These are phyloP conservation scores for Felis chaus DNA, from an alignment of 2,113 vertebrate species.

Conservation along the genomic window DNA sequence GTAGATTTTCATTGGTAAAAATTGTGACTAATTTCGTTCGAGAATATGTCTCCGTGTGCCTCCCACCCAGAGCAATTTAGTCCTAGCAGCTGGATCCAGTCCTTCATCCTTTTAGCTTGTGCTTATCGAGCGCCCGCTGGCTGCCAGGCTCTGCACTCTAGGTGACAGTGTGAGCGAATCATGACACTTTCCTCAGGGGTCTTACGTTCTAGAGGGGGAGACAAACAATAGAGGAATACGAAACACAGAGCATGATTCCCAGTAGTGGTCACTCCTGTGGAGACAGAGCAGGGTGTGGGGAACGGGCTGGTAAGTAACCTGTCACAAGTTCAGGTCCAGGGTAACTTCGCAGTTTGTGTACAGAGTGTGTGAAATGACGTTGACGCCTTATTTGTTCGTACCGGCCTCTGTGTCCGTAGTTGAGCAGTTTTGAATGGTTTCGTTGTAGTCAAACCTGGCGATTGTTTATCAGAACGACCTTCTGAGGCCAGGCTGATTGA, in stretches of 20 bases:
- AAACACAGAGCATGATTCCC: not conserved
- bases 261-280: accelerated
- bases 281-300: not conserved
- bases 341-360: not conserved
- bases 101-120: accelerated
- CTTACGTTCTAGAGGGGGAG: not conserved
- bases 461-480: not conserved
- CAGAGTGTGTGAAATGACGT: not conserved
- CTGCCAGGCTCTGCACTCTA: no score
- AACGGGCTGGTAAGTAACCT: accelerated
- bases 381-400: accelerated
- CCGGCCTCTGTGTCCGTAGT: not conserved
- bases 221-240: not conserved
- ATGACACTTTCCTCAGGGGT: no score
- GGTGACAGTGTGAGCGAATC: not conserved
- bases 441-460: accelerated
- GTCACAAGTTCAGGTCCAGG: no score
- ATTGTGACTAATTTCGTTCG: not conserved
- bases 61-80: not conserved
- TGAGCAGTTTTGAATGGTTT: not conserved
- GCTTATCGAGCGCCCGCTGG: accelerated
- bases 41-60: accelerated
- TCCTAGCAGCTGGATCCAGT: not conserved
- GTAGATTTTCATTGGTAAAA: not conserved
- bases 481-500: not conserved